A percentile compares a stretch with the other conserved stretches of the same genome.
Evolutionary conservation across 2,113 vertebrate species (phyloP).

Genomic region (Fukomys damarensis): DNA sequence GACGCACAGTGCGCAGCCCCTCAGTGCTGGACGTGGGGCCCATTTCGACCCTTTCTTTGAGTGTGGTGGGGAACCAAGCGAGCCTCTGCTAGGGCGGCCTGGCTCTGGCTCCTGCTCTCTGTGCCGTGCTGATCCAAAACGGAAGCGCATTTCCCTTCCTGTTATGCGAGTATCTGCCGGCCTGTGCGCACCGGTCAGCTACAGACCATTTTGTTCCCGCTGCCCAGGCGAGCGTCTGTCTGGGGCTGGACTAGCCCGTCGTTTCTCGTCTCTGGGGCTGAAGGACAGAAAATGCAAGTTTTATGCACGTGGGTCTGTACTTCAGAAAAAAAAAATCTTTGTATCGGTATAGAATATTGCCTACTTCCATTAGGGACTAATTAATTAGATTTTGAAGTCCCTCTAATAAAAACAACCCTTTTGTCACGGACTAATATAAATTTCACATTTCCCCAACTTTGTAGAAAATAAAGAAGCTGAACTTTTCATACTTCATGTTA

Average conservation of each 20-base stretch:
- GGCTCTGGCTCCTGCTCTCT: too few relatives aligned
- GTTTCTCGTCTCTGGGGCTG: neutral
- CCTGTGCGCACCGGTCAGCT: neutral
- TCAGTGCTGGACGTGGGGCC: too few relatives aligned
- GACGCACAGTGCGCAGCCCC: too few relatives aligned
- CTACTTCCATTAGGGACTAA: constrained; percentile 34
- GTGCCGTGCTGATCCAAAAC: neutral
- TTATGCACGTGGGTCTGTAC: neutral
- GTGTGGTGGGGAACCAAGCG: neutral
- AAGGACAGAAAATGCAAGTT: neutral
- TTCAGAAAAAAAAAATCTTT: neutral
- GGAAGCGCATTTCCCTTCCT: neutral
- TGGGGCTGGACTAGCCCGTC: neutral
- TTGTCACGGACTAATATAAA: constrained; percentile 44
- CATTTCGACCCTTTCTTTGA: neutral
- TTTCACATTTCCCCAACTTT: neutral
- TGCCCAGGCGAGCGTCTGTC: neutral
- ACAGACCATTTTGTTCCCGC: neutral
- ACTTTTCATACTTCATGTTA: neutral
- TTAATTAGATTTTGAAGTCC: constrained; percentile 56
- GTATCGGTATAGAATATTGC: constrained; percentile 43
- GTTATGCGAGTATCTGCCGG: neutral
- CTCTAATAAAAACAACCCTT: constrained; percentile 42
- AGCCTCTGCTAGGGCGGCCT: neutral
- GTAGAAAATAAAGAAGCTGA: constrained; percentile 41